Evolutionary conservation across 2,888 invertebrate genomes (phyloP).

Genomic region (Scelioninae gen. 2): DNA sequence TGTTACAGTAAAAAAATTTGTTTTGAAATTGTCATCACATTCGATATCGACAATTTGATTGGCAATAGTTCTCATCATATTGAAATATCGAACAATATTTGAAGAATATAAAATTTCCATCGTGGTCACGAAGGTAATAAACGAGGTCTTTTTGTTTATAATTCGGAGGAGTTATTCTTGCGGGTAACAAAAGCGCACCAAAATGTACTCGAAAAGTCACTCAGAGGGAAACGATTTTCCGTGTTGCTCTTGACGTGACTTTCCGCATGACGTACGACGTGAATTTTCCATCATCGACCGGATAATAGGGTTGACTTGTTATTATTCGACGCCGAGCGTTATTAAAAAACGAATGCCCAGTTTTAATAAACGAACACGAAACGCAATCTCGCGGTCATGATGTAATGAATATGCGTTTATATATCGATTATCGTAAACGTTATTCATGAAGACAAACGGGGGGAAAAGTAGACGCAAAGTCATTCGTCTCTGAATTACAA

Average conservation of each 20-base stretch:
- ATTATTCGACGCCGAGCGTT: conserved; percentile 5
- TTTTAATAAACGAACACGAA: conserved; percentile 15
- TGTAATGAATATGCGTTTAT: conserved; percentile 14
- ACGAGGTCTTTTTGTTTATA: conserved; percentile 12
- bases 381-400: conserved; percentile 22
- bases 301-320: conserved; percentile 1
- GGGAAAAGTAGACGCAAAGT: conserved; percentile 24
- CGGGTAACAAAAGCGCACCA: neutral
- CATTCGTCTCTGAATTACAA: conserved; percentile 24
- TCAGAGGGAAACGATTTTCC: neutral
- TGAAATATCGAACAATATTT: conserved; percentile 16
- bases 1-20: too few relatives aligned
- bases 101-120: conserved; percentile 24
- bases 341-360: conserved; percentile 18
- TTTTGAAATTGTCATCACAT: too few relatives aligned
- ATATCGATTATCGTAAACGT: conserved; percentile 31
- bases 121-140: conserved; percentile 7
- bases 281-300: neutral
- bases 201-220: neutral
- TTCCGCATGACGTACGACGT: neutral
- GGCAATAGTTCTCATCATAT: conserved; percentile 27
- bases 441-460: conserved; percentile 35
- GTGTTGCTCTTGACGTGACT: neutral
- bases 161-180: conserved; percentile 6
- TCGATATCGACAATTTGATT: too few relatives aligned